These are phyloP conservation scores for Nasonia giraulti DNA, from an alignment of 1,140 invertebrate genomes.

Conservation along the genomic window DNA sequence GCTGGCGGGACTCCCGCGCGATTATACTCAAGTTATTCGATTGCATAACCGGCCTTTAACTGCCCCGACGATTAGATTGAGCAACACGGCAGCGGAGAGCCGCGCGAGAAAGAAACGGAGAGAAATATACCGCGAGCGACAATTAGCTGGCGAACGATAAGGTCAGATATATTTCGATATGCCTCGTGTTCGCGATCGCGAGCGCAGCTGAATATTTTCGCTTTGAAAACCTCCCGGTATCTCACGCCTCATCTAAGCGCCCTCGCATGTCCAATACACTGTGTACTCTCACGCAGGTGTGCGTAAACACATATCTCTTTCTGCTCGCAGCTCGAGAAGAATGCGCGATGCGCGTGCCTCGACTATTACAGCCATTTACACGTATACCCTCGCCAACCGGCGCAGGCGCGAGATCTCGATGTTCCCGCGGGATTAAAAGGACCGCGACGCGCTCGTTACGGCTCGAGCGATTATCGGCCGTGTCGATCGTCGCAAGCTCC, in stretches of 20 bases:
- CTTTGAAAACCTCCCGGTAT: no score
- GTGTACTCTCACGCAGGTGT: not conserved
- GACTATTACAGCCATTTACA: constrained; percentile 38
- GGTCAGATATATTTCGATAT: not conserved
- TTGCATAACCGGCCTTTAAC: constrained; percentile 43
- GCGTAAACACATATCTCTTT: not conserved
- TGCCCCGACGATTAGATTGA: constrained; percentile 43
- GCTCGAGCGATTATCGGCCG: constrained; percentile 46
- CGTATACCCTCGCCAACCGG: not conserved
- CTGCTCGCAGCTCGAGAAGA: not conserved
- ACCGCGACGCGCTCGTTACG: constrained; percentile 31
- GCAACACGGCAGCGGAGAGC: not conserved
- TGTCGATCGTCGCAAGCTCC: constrained; percentile 41
- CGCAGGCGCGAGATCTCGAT: not conserved
- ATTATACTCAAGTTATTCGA: constrained; percentile 48
- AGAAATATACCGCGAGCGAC: not conserved
- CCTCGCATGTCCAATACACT: no score
- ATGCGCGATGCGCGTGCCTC: not conserved
- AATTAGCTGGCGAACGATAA: constrained; percentile 12
- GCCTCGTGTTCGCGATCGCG: no score
- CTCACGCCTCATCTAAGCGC: no score
- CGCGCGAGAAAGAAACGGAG: not conserved
- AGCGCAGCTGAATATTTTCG: no score
- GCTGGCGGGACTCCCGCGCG: not conserved
- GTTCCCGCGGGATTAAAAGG: constrained; percentile 39